Conservation (phyloP, 2,113 vertebrate genomes). For the Lipotes vexillifer region DNA sequence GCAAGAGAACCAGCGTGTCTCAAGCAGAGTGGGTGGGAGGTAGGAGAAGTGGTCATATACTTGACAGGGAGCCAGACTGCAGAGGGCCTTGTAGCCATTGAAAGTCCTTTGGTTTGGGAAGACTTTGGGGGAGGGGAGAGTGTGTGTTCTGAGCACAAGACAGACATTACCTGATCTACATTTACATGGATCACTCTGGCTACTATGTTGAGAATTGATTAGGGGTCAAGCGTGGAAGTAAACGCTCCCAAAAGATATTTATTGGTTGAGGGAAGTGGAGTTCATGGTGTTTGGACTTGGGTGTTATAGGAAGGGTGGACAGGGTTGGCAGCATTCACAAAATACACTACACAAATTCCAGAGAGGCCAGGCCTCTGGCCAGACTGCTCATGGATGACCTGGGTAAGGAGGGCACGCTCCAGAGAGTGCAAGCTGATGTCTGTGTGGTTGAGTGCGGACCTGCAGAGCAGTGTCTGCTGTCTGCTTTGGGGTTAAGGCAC, state of each 20-base stretch:
- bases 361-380: background rate
- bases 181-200: background rate
- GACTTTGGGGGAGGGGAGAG: background rate
- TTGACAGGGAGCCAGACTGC: background rate
- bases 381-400: background rate
- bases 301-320: background rate
- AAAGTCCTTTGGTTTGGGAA: background rate
- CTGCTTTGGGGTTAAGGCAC: background rate
- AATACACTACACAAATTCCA: background rate
- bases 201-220: background rate
- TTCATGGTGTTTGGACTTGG: background rate
- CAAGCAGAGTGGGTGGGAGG: background rate
- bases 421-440: background rate
- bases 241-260: background rate
- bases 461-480: background rate
- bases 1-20: background rate
- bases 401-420: background rate
- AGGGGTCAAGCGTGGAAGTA: background rate
- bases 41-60: background rate
- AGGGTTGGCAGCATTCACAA: background rate
- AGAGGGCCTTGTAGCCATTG: background rate
- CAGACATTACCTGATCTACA: background rate
- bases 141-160: background rate
- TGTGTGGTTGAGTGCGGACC: background rate
- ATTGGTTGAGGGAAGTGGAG: background rate